Evolutionary conservation across 2,888 invertebrate species (phyloP).

Genomic region (Drepana falcataria): DNA sequence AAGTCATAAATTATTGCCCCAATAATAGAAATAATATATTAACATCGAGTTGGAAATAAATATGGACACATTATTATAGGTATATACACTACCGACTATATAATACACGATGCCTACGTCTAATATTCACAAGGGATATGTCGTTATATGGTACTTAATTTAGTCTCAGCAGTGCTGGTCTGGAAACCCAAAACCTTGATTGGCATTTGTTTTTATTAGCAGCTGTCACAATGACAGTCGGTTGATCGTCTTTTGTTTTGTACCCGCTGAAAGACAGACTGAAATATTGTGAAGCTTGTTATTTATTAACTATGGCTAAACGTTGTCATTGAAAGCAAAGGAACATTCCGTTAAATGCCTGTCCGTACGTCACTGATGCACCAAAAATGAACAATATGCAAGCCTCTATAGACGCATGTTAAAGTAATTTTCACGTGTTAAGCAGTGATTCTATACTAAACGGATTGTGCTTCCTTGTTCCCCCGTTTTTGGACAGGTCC

Average conservation of each 20-base stretch:
- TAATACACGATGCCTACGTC: slow-evolving; percentile 60
- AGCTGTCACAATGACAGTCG: too few species aligned
- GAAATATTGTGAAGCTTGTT: slow-evolving; percentile 34
- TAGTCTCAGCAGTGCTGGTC: slow-evolving; percentile 14
- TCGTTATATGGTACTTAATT: slow-evolving; percentile 60
- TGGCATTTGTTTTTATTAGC: too few species aligned
- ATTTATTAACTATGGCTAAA: slow-evolving; percentile 36
- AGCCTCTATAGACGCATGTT: slow-evolving; percentile 52
- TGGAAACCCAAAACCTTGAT: too few species aligned
- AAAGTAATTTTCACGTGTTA: slow-evolving; percentile 81
- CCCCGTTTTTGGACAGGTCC: slow-evolving; percentile 74
- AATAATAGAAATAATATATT: slow-evolving; percentile 32
- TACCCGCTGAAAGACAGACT: too few species aligned
- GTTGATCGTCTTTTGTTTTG: too few species aligned
- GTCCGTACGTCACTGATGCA: slow-evolving; percentile 36
- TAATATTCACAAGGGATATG: slow-evolving; percentile 76
- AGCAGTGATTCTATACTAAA: slow-evolving; percentile 94
- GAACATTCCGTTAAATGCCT: slow-evolving; percentile 54
- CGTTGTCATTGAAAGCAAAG: slow-evolving; percentile 44
- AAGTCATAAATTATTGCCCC: slow-evolving; percentile 67
- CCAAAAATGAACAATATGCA: slow-evolving; percentile 25
- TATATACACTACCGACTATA: slow-evolving; percentile 72
- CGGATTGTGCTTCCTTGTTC: slow-evolving; percentile 85
- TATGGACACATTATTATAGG: slow-evolving; percentile 30
- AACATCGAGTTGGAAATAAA: slow-evolving; percentile 36